Evolutionary conservation across 2,888 invertebrate species (phyloP).

Genomic region (Athalia rosae): DNA sequence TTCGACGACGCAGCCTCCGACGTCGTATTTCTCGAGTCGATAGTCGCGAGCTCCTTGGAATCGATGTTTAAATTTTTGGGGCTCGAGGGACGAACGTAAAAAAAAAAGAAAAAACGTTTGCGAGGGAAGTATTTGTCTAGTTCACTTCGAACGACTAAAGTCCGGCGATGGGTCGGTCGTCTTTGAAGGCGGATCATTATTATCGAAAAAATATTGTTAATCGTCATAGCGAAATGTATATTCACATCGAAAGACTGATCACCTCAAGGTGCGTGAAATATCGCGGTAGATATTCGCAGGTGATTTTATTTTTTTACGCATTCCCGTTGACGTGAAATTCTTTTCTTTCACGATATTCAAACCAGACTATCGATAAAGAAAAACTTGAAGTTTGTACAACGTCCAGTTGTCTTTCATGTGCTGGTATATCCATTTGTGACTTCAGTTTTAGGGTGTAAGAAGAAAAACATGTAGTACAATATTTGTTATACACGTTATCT

Average conservation of each 20-base stretch:
- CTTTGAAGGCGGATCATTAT: not conserved
- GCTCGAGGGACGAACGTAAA: not conserved
- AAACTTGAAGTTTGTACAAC: not conserved
- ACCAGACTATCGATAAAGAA: too few relatives aligned
- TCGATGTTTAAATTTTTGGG: conserved; percentile 59
- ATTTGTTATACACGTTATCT: conserved; percentile 16
- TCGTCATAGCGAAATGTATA: not conserved
- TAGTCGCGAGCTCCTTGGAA: conserved; percentile 69
- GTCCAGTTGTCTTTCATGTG: not conserved
- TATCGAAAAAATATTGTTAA: not conserved
- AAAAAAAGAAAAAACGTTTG: not conserved
- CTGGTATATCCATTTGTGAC: not conserved
- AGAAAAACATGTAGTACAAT: not conserved
- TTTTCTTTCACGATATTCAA: too few relatives aligned
- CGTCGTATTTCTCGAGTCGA: conserved; percentile 69
- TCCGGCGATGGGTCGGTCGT: not conserved
- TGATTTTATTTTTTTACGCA: conserved; percentile 21
- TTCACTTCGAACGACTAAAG: too few relatives aligned
- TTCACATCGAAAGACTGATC: conserved; percentile 24
- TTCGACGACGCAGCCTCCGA: conserved; percentile 70
- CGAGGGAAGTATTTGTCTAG: too few relatives aligned
- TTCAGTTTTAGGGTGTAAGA: not conserved
- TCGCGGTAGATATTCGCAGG: conserved; percentile 1
- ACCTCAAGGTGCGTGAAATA: conserved; percentile 1
- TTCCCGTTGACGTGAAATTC: not conserved